phyloP scores from a whole-genome alignment of 2,888 invertebrate species.

The Meta bourneti region DNA sequence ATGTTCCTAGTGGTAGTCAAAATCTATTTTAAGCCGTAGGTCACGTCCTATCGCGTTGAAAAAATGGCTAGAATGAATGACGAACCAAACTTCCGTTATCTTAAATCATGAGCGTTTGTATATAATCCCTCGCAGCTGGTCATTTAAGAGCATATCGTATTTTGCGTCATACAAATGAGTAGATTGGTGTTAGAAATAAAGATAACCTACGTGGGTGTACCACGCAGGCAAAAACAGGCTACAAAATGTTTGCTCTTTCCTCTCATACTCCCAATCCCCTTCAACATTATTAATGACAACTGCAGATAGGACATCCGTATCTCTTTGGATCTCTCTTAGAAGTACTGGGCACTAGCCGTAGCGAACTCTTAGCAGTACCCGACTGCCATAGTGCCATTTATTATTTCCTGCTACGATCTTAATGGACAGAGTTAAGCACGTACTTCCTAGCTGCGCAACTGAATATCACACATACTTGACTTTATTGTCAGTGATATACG shows the following conservation, averaged over 20 bases:
- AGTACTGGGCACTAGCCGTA: not conserved
- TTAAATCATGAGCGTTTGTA: too few relatives aligned
- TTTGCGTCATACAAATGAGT: too few relatives aligned
- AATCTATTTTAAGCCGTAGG: too few relatives aligned
- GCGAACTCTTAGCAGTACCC: too few relatives aligned
- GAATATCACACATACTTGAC: not conserved
- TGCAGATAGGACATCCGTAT: not conserved
- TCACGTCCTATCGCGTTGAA: too few relatives aligned
- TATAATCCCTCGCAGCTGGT: too few relatives aligned
- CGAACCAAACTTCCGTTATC: too few relatives aligned
- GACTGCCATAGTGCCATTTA: not conserved
- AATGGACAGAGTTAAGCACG: slow-evolving; percentile 4
- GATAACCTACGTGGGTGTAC: not conserved
- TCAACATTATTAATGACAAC: not conserved
- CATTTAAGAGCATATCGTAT: too few relatives aligned
- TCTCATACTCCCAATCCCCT: not conserved
- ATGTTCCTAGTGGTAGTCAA: too few relatives aligned
- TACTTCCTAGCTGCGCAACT: not conserved
- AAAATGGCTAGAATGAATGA: too few relatives aligned
- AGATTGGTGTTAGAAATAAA: too few relatives aligned
- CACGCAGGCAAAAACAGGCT: not conserved
- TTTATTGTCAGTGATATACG: slow-evolving; percentile 23
- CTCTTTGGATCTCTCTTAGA: not conserved
- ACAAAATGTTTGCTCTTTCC: not conserved
- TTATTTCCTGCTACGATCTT: not conserved